Evolutionary conservation across 2,113 vertebrate genomes (phyloP).

Genomic region (Mungos mungo): DNA sequence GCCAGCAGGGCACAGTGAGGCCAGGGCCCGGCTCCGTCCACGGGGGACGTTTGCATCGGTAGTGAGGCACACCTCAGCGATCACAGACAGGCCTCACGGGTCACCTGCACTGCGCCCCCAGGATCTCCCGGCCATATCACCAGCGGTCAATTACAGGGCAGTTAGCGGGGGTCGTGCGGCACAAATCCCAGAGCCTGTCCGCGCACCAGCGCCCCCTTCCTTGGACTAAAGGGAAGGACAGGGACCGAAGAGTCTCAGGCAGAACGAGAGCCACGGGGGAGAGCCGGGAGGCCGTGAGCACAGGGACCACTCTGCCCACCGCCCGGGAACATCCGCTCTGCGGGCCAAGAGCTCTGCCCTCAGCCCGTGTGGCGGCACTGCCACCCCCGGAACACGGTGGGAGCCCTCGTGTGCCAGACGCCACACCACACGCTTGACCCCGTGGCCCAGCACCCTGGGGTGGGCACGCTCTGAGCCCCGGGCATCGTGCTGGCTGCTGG

Average conservation of each 20-base stretch:
- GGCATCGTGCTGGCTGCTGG: accelerated
- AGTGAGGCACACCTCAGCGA: accelerated
- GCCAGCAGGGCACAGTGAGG: neutral
- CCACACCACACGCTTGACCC: neutral
- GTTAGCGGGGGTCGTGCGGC: neutral
- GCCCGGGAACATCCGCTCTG: too few relatives aligned
- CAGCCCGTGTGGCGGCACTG: accelerated
- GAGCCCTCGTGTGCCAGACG: accelerated
- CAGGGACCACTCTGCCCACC: accelerated
- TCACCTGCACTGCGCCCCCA: accelerated
- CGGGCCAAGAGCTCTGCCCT: accelerated
- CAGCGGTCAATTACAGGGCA: accelerated
- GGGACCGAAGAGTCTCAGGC: neutral
- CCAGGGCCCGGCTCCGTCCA: neutral
- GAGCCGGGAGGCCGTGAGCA: accelerated
- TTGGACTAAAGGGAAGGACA: accelerated
- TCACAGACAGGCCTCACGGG: accelerated
- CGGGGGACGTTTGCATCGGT: accelerated
- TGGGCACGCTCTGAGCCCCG: accelerated
- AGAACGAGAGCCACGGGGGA: neutral
- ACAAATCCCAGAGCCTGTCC: accelerated
- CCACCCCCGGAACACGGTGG: accelerated
- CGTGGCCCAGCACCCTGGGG: accelerated
- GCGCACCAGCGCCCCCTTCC: accelerated
- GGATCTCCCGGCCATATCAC: accelerated